Conservation (phyloP, 2,888 invertebrate species). For the Diarsia mendica region DNA sequence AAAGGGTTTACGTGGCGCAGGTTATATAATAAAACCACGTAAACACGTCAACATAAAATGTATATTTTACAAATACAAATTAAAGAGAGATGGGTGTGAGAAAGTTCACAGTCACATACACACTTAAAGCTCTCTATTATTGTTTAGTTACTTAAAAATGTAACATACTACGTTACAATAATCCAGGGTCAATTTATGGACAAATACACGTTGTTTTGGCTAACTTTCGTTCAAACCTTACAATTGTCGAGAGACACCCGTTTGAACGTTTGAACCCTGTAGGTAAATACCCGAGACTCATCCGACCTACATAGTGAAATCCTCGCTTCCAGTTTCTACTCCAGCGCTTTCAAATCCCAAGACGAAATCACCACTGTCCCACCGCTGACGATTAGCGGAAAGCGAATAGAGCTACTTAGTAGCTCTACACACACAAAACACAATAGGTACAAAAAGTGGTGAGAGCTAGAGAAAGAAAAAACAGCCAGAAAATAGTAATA, state of each 20-base stretch:
- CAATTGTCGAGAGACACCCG: conserved; percentile 13
- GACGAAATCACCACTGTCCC: not conserved
- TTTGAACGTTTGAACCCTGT: conserved; percentile 13
- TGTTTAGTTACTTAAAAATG: no score
- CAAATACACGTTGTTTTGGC: not conserved
- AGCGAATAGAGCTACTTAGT: not conserved
- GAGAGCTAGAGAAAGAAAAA: no score
- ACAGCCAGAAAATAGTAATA: no score
- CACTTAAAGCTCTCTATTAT: no score
- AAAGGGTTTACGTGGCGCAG: no score
- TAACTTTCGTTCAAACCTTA: not conserved
- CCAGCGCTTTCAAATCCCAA: conserved; percentile 31
- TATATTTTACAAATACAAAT: no score
- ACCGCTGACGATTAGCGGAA: not conserved
- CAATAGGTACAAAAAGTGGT: no score
- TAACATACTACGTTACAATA: no score
- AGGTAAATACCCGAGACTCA: conserved; percentile 20
- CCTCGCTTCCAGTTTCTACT: conserved; percentile 24
- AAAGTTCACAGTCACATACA: not conserved
- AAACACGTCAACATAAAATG: no score
- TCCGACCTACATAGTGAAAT: conserved; percentile 16
- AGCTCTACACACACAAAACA: no score
- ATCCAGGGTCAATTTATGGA: not conserved
- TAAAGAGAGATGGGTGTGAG: no score
- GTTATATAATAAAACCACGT: no score